Evolutionary conservation across 2,888 invertebrate genomes (phyloP).

Genomic region (Cheilosia impressa): DNA sequence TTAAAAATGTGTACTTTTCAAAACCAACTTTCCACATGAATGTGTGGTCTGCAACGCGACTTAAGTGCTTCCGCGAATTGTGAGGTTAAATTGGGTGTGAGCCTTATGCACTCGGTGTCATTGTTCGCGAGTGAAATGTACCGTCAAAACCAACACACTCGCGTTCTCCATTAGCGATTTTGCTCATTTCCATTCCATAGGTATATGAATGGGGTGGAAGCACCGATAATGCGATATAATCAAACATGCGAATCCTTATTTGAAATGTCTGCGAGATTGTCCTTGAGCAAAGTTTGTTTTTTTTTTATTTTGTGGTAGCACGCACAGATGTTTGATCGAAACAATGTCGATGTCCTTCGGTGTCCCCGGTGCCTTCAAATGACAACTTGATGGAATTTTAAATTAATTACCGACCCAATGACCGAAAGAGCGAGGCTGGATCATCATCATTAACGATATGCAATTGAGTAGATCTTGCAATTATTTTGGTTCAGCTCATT

Average conservation of each 20-base stretch:
- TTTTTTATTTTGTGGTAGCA: neutral
- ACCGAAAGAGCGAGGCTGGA: neutral
- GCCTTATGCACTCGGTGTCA: neutral
- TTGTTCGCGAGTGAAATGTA: neutral
- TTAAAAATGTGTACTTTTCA: neutral
- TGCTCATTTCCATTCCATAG: too few relatives aligned
- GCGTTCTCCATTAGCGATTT: too few relatives aligned
- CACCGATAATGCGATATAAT: neutral
- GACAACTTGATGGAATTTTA: neutral
- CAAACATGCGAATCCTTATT: slow-evolving; percentile 2
- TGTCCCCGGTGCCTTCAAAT: neutral
- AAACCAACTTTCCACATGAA: neutral
- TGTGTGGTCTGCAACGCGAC: too few relatives aligned
- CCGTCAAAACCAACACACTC: slow-evolving; percentile 1
- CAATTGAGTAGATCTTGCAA: neutral
- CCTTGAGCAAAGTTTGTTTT: neutral
- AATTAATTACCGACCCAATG: slow-evolving; percentile 26
- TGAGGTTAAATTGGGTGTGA: neutral
- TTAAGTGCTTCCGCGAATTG: slow-evolving; percentile 6
- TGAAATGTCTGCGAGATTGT: slow-evolving; percentile 2
- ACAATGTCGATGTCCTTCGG: neutral
- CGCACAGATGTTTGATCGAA: neutral
- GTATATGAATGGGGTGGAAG: neutral
- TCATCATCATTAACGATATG: neutral
- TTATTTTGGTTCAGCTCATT: neutral